Conservation (phyloP, 2,797 vertebrate species). For the Molossus alvarezi region DNA sequence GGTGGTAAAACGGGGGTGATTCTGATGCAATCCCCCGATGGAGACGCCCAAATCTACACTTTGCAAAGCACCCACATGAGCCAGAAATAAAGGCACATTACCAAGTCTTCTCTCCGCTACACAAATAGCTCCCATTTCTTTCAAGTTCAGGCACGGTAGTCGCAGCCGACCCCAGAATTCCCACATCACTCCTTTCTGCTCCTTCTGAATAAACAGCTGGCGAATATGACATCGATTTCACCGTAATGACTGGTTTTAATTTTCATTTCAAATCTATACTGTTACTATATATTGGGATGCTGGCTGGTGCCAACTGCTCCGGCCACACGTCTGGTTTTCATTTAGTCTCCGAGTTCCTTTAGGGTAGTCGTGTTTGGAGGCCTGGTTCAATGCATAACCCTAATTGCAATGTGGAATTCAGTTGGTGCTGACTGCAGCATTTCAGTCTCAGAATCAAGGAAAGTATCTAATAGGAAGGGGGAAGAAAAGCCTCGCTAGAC, state of each 20-base stretch:
- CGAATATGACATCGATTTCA: constrained; percentile 86
- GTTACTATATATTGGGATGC: constrained; percentile 87
- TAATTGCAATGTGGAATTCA: constrained; percentile 92
- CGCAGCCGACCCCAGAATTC: not conserved
- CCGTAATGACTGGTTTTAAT: constrained; percentile 90
- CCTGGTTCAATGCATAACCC: constrained; percentile 91
- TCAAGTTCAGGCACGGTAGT: not conserved
- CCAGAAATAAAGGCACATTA: not conserved
- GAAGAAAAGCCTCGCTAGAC: constrained; percentile 77
- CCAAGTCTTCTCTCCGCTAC: not conserved
- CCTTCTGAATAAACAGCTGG: constrained; percentile 87
- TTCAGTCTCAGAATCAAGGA: constrained; percentile 88
- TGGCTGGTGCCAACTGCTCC: constrained; percentile 86
- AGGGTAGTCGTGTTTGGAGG: constrained; percentile 89
- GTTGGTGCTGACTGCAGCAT: constrained; percentile 91
- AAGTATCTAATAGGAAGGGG: constrained; percentile 85
- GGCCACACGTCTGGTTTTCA: constrained; percentile 91
- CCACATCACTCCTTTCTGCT: constrained; percentile 75
- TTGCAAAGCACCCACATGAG: not conserved
- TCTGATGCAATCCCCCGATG: not conserved
- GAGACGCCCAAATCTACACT: not conserved
- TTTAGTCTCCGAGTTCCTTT: constrained; percentile 88
- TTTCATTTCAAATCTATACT: constrained; percentile 89
- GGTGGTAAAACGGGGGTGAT: not conserved
- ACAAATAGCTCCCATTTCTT: not conserved